Evolutionary conservation across 2,797 vertebrate genomes (phyloP).

Genomic region (Merluccius polli): DNA sequence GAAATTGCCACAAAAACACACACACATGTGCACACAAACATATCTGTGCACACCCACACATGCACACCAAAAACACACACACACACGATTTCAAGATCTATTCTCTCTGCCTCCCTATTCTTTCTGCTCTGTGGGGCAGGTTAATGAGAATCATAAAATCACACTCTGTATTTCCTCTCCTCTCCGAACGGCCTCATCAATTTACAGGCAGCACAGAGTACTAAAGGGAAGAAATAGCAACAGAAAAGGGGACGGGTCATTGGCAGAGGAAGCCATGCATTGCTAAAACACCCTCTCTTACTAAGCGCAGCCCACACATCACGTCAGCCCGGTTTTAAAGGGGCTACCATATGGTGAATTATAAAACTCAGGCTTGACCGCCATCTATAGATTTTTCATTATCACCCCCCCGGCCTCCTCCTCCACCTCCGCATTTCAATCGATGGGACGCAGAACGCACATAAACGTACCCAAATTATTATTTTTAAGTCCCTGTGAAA

Average conservation of each 20-base stretch:
- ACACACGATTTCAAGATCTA: constrained; percentile 29
- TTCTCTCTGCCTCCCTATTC: constrained; percentile 40
- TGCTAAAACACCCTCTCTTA: constrained; percentile 70
- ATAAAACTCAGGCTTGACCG: constrained; percentile 34
- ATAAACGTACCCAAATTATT: background rate
- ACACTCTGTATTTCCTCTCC: constrained; percentile 85
- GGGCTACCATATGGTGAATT: background rate
- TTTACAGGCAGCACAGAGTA: constrained; percentile 72
- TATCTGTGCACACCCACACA: constrained; percentile 10
- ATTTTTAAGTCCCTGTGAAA: background rate
- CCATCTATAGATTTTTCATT: constrained; percentile 40
- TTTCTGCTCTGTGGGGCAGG: constrained; percentile 68
- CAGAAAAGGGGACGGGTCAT: constrained; percentile 9
- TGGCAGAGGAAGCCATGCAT: constrained; percentile 65
- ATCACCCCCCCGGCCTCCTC: background rate
- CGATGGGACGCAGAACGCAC: background rate
- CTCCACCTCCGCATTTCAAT: background rate
- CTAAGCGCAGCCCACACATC: constrained; percentile 68
- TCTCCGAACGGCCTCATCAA: constrained; percentile 78
- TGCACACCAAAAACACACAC: constrained; percentile 1
- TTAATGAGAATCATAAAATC: constrained; percentile 91
- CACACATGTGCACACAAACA: constrained; percentile 12
- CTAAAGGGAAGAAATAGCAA: constrained; percentile 30
- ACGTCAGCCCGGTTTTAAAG: constrained; percentile 50
- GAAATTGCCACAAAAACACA: constrained; percentile 10